Percentiles rank a stretch among this genome's conserved stretches.
These are phyloP conservation scores for Coregonus sp. DNA, from an alignment of 2,797 vertebrate genomes.

Conservation along the genomic window DNA sequence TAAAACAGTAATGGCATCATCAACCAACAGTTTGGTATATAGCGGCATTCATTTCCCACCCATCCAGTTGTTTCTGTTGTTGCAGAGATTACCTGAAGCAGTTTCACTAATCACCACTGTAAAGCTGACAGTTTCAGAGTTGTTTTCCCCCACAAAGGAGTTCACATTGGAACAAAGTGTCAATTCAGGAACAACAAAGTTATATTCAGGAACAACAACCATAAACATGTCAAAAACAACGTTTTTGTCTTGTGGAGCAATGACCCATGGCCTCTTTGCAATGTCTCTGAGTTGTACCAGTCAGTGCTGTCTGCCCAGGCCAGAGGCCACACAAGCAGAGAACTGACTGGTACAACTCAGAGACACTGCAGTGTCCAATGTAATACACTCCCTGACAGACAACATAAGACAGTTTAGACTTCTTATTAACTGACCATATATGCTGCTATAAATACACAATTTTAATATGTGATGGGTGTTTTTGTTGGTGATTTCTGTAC, in stretches of 20 bases:
- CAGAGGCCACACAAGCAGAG: slow-evolving; percentile 50
- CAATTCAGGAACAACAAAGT: slow-evolving; percentile 8
- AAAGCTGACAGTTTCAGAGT: not conserved
- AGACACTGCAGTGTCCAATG: slow-evolving; percentile 27
- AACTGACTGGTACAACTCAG: slow-evolving; percentile 44
- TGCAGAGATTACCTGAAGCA: not conserved
- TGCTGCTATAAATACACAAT: not conserved
- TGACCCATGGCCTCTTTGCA: slow-evolving; percentile 58
- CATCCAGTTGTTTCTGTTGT: not conserved
- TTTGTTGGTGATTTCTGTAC: slow-evolving; percentile 12
- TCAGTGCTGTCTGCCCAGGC: not conserved
- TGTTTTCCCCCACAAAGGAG: not conserved
- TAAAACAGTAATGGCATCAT: not conserved
- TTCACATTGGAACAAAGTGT: not conserved
- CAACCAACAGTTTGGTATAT: not conserved
- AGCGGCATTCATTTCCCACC: not conserved
- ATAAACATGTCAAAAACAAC: slow-evolving; percentile 36
- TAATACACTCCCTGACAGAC: slow-evolving; percentile 14
- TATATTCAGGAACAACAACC: slow-evolving; percentile 7
- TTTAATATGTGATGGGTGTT: slow-evolving; percentile 19
- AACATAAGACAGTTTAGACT: no score
- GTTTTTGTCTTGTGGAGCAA: slow-evolving; percentile 60
- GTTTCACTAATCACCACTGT: not conserved
- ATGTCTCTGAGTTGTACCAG: slow-evolving; percentile 38
- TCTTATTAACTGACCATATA: not conserved